Evolutionary conservation across 2,113 vertebrate genomes (phyloP).

Genomic region (Hiodon alosoides): DNA sequence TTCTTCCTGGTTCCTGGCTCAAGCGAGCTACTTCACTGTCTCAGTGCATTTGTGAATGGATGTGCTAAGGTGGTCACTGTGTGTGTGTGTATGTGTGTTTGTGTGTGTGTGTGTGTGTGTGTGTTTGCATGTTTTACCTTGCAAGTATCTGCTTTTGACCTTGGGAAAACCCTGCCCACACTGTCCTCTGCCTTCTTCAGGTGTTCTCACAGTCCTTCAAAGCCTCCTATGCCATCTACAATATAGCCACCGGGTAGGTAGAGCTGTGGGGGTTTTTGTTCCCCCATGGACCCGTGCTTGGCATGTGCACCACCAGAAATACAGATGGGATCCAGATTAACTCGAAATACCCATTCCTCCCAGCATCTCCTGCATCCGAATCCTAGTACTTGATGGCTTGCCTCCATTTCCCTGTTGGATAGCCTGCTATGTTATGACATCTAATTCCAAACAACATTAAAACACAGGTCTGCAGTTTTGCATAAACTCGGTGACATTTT

Average conservation of each 20-base stretch:
- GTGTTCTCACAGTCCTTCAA: slow-evolving; percentile 74
- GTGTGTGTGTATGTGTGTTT: slow-evolving; percentile 21
- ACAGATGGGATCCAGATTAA: slow-evolving; percentile 44
- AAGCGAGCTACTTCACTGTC: not conserved
- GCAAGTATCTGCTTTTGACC: slow-evolving; percentile 38
- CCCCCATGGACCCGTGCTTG: slow-evolving; percentile 37
- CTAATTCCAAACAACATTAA: not conserved
- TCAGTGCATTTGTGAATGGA: slow-evolving; percentile 17
- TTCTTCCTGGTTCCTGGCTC: too few species aligned
- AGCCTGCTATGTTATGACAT: not conserved
- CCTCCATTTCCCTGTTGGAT: not conserved
- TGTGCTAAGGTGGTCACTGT: not conserved
- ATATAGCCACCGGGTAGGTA: slow-evolving; percentile 71
- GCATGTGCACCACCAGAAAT: slow-evolving; percentile 54
- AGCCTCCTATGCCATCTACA: slow-evolving; percentile 71
- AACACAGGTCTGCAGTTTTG: not conserved
- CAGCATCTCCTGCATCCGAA: slow-evolving; percentile 33
- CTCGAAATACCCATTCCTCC: slow-evolving; percentile 17
- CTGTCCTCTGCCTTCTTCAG: slow-evolving; percentile 66
- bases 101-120: slow-evolving; percentile 24
- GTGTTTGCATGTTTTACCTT: slow-evolving; percentile 23
- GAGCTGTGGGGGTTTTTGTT: slow-evolving; percentile 44
- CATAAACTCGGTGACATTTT: not conserved
- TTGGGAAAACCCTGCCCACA: slow-evolving; percentile 48
- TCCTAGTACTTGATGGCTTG: not conserved